phyloP scores from a whole-genome alignment of 1,140 invertebrate genomes.

The Ceratoteleas bidentatus region DNA sequence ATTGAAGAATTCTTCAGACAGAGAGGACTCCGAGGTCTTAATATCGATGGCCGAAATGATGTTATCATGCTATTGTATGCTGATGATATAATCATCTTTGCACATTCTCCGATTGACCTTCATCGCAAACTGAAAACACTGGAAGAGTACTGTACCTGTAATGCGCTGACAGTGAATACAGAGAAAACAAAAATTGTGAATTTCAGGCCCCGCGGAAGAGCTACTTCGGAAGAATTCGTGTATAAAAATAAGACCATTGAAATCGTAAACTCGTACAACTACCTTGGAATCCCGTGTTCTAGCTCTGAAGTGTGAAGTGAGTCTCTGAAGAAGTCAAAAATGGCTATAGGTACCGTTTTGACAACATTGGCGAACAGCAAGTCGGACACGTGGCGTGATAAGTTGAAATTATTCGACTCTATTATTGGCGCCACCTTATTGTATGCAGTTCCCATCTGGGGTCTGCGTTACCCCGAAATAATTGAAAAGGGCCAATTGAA shows the following conservation, averaged over 20 bases:
- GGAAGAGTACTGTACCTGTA: conserved; percentile 22
- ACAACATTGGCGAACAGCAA: conserved; percentile 1
- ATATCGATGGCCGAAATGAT: not conserved
- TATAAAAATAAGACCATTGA: conserved; percentile 1
- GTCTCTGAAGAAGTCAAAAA: conserved; percentile 7
- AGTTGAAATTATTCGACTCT: conserved; percentile 12
- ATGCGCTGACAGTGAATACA: conserved; percentile 5
- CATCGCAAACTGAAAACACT: conserved; percentile 7
- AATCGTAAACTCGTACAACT: conserved; percentile 13
- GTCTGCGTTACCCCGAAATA: not conserved
- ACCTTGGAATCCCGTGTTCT: not conserved
- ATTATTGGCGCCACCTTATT: not conserved
- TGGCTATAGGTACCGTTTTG: not conserved
- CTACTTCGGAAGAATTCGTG: not conserved
- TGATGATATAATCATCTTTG: conserved; percentile 24
- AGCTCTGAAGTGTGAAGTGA: not conserved
- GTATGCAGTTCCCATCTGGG: not conserved
- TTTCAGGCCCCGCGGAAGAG: conserved; percentile 5
- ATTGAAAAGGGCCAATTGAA: not conserved
- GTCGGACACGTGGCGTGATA: conserved; percentile 2
- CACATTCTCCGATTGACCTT: conserved; percentile 9
- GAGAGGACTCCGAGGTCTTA: not conserved
- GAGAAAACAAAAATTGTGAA: conserved; percentile 14
- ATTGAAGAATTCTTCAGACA: conserved; percentile 13
- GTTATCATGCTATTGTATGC: conserved; percentile 8